Percentiles rank a stretch among this genome's conserved stretches.
Conservation (phyloP, 2,888 invertebrate species). For the Thymelicus acteon region DNA sequence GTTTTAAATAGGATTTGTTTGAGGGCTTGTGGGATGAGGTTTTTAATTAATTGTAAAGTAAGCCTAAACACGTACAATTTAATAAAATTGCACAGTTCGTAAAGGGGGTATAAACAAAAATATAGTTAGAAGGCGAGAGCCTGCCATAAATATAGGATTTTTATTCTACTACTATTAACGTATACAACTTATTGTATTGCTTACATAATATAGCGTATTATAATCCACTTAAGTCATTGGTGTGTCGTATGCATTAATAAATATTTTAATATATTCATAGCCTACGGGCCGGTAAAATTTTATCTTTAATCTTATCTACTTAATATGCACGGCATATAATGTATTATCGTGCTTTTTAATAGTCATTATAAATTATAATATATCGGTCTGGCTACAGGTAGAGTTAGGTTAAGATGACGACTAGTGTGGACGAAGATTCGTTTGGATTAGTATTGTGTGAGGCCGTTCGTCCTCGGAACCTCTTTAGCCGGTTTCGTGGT, state of each 20-base stretch:
- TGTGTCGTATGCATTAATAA: neutral
- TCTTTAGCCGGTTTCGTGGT: neutral
- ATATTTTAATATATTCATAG: slow-evolving; percentile 7
- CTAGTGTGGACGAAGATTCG: neutral
- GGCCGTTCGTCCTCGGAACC: neutral
- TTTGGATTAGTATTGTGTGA: neutral
- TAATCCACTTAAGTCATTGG: neutral
- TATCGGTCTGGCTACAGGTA: slow-evolving; percentile 12
- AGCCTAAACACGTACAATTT: too few species aligned
- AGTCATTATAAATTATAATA: slow-evolving; percentile 19
- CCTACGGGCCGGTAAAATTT: neutral
- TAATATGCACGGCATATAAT: slow-evolving; percentile 19
- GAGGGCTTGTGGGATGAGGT: too few species aligned
- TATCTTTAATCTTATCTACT: slow-evolving; percentile 1
- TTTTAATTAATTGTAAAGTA: too few species aligned
- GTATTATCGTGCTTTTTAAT: slow-evolving; percentile 23
- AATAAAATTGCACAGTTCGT: too few species aligned
- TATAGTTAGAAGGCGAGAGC: neutral
- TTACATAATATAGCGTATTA: neutral
- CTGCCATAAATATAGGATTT: neutral
- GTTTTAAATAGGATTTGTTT: too few species aligned
- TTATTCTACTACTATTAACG: neutral
- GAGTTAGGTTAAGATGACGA: slow-evolving; percentile 7
- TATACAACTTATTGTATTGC: neutral
- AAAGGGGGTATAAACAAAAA: too few species aligned